Base-by-base conservation (phyloP, 2,888 invertebrate species). In the Athalia circularis region DNA sequence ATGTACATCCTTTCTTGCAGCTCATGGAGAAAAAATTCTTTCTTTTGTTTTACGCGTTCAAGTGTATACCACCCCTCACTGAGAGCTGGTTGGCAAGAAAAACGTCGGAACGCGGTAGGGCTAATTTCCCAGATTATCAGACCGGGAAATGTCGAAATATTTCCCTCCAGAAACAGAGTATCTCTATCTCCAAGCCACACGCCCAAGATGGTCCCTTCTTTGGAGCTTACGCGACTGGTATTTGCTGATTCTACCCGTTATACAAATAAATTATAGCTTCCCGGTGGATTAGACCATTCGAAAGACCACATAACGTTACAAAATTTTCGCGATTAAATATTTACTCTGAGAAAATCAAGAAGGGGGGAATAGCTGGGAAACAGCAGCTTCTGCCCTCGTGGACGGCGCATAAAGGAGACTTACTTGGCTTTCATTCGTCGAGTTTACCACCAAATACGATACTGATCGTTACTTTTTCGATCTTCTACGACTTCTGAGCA, bases 261-360 rank as follows among this genome's bases (percentile, higher is more conserved):
- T 80, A 82, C 84, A 83, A 82, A 83, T 82, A 84, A 86, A 86
- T 86, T 84, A 85, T 81, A 78, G 74, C 65, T 81, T 80, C 83
- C 83, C 79, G 29, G 77, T 75, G 80, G 80, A 83, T 83, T 82
- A 83, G 84, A 83, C 77, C 78, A 80, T 82, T 81, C 80, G 77
- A 81, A 83, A 83, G 85, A 85, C 86, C 86, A 82, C 84, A 84
- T 83, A 83, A 84, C 83, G 81, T 83, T 84, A 83, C 83, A 84
- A 84, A 87, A 86, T 82, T 83, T 84, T 84, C 85, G 81, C 82
- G 81, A 85, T 86, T 85, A 88, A 88, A 88, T 88, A 88, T 88
- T 88, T 87, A 86, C 84, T 84, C 80, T 81, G 82, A 85, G 85
- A 29, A 29, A 29, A 29, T 2, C 1, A 29, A 29, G 29, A 29